Evolutionary conservation across 2,113 vertebrate species (phyloP).

Genomic region (Cariama cristata): DNA sequence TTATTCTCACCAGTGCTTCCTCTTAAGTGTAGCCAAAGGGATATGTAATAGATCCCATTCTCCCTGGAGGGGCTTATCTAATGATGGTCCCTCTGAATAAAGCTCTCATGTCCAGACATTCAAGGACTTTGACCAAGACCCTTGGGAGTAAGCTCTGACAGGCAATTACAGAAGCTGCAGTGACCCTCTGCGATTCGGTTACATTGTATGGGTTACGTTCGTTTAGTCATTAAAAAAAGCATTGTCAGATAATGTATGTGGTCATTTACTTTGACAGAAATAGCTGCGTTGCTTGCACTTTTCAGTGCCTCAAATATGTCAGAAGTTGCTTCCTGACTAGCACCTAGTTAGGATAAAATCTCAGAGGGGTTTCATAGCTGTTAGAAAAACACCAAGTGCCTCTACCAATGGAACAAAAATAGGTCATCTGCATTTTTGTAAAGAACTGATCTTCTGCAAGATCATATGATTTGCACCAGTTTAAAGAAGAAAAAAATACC

Average conservation of each 20-base stretch:
- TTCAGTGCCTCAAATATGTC: neutral
- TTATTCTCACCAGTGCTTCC: neutral
- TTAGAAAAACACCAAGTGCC: neutral
- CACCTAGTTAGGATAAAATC: neutral
- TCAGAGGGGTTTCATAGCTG: neutral
- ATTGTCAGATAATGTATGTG: neutral
- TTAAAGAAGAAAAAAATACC: neutral
- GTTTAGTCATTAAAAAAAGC: neutral
- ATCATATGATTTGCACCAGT: neutral
- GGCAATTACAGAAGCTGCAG: neutral
- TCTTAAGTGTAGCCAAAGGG: neutral
- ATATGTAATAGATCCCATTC: neutral
- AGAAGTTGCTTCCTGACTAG: neutral
- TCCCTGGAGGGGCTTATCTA: neutral
- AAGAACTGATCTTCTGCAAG: neutral
- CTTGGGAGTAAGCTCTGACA: neutral
- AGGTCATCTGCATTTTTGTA: neutral
- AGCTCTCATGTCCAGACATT: neutral
- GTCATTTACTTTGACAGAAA: conserved; percentile 1
- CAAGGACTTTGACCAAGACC: neutral
- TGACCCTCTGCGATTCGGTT: neutral
- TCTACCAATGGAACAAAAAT: neutral
- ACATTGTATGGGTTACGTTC: neutral
- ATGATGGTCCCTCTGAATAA: neutral
- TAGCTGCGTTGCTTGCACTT: neutral